A percentile compares a stretch with the other conserved stretches of the same genome.
Evolutionary conservation across 2,797 vertebrate genomes (phyloP).

Genomic region (Streptopelia turtur): DNA sequence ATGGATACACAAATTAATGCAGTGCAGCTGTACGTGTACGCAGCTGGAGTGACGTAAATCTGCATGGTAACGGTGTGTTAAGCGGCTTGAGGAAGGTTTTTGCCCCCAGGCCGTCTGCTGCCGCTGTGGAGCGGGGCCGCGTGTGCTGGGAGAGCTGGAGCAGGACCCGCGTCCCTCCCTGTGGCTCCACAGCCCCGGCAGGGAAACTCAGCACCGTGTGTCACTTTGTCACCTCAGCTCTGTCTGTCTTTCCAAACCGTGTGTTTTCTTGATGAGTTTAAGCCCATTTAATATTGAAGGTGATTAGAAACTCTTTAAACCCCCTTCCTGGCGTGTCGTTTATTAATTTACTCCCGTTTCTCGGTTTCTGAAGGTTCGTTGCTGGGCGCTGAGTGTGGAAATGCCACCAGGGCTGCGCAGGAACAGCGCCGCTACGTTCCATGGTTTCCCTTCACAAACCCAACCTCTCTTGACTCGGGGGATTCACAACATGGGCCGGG

Average conservation of each 20-base stretch:
- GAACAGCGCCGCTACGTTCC: background rate
- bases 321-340: rapidly evolving
- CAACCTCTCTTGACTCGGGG: background rate
- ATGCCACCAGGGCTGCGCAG: background rate
- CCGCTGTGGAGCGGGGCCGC: rapidly evolving
- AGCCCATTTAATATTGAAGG: rapidly evolving
- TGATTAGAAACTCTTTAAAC: background rate
- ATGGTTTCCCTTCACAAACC: background rate
- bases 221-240: background rate
- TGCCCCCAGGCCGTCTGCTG: background rate
- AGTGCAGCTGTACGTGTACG: rapidly evolving
- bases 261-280: rapidly evolving
- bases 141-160: rapidly evolving
- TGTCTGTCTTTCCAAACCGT: background rate
- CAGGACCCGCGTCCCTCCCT: no score
- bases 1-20: rapidly evolving
- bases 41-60: no score
- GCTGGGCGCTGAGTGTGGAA: background rate
- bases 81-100: background rate
- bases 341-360: no score
- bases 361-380: background rate
- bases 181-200: rapidly evolving
- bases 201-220: rapidly evolving
- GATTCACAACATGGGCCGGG: background rate
- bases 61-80: rapidly evolving